Percentiles rank a stretch among this genome's conserved stretches.
Conservation (phyloP, 2,797 vertebrate genomes). For the Myotis findleyi region DNA sequence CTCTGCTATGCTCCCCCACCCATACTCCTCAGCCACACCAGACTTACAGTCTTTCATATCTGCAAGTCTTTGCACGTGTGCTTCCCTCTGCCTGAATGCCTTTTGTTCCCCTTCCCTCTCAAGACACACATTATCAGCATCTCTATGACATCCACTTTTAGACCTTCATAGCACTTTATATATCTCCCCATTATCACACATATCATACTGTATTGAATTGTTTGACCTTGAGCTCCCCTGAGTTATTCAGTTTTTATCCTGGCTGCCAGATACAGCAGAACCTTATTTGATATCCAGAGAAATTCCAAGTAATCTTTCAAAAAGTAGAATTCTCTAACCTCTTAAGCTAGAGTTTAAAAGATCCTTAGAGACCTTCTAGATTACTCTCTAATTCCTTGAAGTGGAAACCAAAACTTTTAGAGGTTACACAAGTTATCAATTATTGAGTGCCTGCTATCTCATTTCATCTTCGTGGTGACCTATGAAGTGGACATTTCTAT, state of each 20-base stretch:
- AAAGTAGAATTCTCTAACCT: neutral
- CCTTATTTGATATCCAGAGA: neutral
- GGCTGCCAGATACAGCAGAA: neutral
- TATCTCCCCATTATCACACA: neutral
- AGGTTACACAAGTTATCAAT: neutral
- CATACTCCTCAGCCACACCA: neutral
- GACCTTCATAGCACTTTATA: neutral
- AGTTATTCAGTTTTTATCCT: neutral
- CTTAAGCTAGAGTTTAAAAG: neutral
- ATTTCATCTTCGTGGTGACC: neutral
- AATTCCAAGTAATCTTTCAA: neutral
- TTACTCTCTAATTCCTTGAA: neutral
- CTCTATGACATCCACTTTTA: neutral
- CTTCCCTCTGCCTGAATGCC: neutral
- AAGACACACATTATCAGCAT: neutral
- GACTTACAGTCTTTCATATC: neutral
- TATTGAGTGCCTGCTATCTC: neutral
- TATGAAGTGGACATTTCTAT: conserved; percentile 12
- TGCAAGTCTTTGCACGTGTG: neutral
- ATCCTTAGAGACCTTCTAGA: neutral
- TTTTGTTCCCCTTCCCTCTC: neutral
- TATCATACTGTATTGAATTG: neutral
- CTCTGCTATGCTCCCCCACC: too few species aligned
- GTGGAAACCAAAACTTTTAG: neutral
- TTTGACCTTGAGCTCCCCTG: neutral